These are phyloP conservation scores for Sorex fumeus DNA, from an alignment of 2,113 vertebrate species.

Conservation along the genomic window DNA sequence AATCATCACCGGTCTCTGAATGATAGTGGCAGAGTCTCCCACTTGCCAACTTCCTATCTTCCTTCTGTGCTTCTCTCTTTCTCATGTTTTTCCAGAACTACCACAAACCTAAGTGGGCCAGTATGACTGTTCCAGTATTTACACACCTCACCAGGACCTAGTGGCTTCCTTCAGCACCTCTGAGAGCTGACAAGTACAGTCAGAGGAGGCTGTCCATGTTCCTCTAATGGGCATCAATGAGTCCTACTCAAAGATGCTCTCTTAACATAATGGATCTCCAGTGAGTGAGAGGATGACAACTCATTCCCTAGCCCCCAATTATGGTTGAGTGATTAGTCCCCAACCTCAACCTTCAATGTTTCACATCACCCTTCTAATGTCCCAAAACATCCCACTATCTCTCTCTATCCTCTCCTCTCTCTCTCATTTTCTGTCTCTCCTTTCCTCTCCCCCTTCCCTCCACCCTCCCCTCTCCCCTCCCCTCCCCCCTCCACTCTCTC, in stretches of 20 bases:
- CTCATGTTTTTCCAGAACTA: conserved; percentile 88
- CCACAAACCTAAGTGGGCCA: conserved; percentile 92
- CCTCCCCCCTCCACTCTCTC: too few relatives aligned
- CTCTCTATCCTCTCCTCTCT: conserved; percentile 97
- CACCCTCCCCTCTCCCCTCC: too few relatives aligned
- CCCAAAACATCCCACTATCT: conserved; percentile 99
- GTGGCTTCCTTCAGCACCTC: conserved; percentile 98
- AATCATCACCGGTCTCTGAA: background rate
- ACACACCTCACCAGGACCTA: conserved; percentile 98
- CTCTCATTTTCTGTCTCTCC: too few relatives aligned
- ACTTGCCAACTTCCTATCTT: conserved; percentile 69
- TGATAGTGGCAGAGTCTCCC: too few relatives aligned
- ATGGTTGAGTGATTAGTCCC: conserved; percentile 99
- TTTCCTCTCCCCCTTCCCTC: conserved; percentile 92
- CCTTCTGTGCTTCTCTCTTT: conserved; percentile 80
- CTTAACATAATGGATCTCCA: conserved; percentile 99
- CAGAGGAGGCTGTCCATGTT: conserved; percentile 99
- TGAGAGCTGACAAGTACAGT: conserved; percentile 99
- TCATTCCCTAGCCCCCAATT: conserved; percentile 99
- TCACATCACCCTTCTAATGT: conserved; percentile 99
- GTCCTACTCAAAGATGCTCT: conserved; percentile 99
- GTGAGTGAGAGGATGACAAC: conserved; percentile 99
- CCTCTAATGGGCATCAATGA: conserved; percentile 99
- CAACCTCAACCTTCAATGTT: conserved; percentile 99
- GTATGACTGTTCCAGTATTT: conserved; percentile 96